Evolutionary conservation across 2,113 vertebrate genomes (phyloP), one percentile per base, ranked within the genome.

Genomic region (Trinectes maculatus): DNA sequence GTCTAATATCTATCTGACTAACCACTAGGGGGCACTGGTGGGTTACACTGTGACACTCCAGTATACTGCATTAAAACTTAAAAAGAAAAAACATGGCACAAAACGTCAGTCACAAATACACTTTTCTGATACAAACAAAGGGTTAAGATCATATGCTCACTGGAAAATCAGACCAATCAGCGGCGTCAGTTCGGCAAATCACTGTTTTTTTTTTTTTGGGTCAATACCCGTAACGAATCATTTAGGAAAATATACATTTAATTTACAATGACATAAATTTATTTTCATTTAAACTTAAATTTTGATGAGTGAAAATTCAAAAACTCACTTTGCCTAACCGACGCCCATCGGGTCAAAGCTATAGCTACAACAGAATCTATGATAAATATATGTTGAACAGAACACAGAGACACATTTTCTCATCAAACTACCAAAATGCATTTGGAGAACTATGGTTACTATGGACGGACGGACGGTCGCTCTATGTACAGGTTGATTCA

Each of bases 401-500:
- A 68, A 71, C 52, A 57, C 6, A 58, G 9, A 63, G 67, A 42
- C 78, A 19, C 36, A 24, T 36, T 12, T 31, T 3, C 47, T 37
- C 7, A 31, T 44, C 21, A 63, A 37, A 43, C 34, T 16, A 42
- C 79, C 24, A 69, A 55, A 71, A 62, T 16, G 31, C 8, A 34
- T 66, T 72, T 73, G 64, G 61, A 66, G 60, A 74, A 76, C 57
- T 61, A 62, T 74, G 3, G 26, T 60, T 34, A 77, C 59, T 56
- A 54, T 6, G 65, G 68, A 68, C 40, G 68, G 68, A 68, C 40
- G 68, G 74, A 67, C 43, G 62, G 63, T 66, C 73, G 48, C 39
- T 36, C 59, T 72, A 66, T 79, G 26, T 53, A 77, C 74, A 87
- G 57, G 60, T 83, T 56, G 80, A 61, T 75, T 65, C 33, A 84